Base-by-base conservation (phyloP, 2,888 invertebrate species). In the Neocrepidodera transversa region DNA sequence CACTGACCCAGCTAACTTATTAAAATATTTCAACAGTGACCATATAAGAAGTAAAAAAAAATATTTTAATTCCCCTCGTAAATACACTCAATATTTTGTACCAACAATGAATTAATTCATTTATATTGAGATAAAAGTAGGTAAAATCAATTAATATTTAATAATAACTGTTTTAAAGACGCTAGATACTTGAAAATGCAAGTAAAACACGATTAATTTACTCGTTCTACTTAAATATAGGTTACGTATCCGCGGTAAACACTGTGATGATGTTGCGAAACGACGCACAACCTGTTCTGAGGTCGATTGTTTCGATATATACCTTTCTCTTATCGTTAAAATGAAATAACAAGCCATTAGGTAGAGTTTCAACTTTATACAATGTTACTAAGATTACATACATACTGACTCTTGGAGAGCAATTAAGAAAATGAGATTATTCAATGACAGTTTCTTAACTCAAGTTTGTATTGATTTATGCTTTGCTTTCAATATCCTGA, bases 271-370 rank as follows among this genome's bases (percentile, higher is more conserved):
- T 50, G 40, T 64, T 64, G 61, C 61, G 64, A 61, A 64, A 64
- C 61, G 48, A 48, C 52, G 42, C 49, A n/a, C n/a, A 65, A 67
- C 67, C 67, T 68, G 67, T 68, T 68, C 50, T 71, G 68, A 69
- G 68, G 68, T 69, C 69, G 68, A 65, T 67, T 69, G 69, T 69
- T 43, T 45, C 52, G 30, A 65, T 59, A 60, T 66, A 63, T 71
- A 64, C 69, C 71, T 69, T 69, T 69, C 69, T 71, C 68, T 68
- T 49, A 30, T 23, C 20, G 20, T 28, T 10, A 23, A 35, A 50
- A 50, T 35, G 50, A 35, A 50, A 50, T 45, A 45, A 45, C 45
- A 45, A 45, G 45, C 43, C 32, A 45, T 54, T 36, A 54, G 28
- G 42, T 28, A 7, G 13, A 11, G 38, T n/a, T 30, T 40, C 40